These are phyloP conservation scores for Ochropleura leucogaster DNA, from an alignment of 2,888 invertebrate species.

Conservation along the genomic window DNA sequence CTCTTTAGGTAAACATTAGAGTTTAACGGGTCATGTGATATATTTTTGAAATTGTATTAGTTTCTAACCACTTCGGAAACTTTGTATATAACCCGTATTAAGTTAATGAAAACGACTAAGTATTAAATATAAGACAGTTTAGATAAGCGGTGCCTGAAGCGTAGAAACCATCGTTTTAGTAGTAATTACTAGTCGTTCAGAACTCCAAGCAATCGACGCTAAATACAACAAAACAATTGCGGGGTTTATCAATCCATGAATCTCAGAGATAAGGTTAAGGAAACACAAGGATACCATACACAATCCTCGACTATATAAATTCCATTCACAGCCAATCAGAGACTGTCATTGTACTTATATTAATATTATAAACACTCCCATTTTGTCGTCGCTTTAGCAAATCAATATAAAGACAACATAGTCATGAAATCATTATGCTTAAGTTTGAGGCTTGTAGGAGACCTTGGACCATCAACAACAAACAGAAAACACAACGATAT, in stretches of 20 bases:
- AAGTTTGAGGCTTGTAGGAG: background rate
- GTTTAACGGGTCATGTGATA: too few species aligned
- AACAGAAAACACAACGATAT: constrained; percentile 13
- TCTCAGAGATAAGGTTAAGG: constrained; percentile 10
- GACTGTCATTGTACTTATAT: constrained; percentile 15
- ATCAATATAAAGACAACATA: background rate
- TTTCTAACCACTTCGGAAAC: background rate
- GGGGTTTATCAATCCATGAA: constrained; percentile 22
- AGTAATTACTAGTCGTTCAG: constrained; percentile 18
- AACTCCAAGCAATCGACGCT: background rate
- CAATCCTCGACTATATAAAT: constrained; percentile 6
- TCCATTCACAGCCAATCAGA: constrained; percentile 12
- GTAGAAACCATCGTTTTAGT: background rate
- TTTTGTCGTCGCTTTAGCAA: constrained; percentile 28
- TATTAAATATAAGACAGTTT: constrained; percentile 22
- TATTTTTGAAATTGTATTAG: too few species aligned
- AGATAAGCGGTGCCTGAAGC: constrained; percentile 1
- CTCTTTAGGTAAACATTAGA: too few species aligned
- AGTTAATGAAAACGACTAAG: background rate
- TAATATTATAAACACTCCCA: background rate
- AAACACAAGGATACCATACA: constrained; percentile 22
- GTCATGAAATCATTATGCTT: background rate
- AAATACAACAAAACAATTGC: constrained; percentile 10
- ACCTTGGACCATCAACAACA: background rate
- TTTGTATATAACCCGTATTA: background rate